These are phyloP conservation scores for Aphyosemion australe DNA, from an alignment of 2,113 vertebrate species.

Conservation along the genomic window DNA sequence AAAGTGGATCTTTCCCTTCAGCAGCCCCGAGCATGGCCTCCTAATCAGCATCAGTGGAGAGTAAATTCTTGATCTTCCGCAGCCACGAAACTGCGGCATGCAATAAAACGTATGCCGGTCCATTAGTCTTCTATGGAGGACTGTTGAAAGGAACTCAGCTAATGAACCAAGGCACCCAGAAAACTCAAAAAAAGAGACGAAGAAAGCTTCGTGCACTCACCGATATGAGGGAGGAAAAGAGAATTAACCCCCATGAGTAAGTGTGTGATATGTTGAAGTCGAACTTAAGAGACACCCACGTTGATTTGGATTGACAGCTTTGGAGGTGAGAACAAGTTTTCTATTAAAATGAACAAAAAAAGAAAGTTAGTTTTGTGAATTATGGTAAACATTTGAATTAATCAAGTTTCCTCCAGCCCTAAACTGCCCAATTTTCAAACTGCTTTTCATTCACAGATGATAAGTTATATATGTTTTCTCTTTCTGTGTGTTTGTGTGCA, in stretches of 20 bases:
- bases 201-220: conserved; percentile 7
- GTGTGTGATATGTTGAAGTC: conserved; percentile 38
- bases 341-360: conserved; percentile 15
- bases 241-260: not conserved
- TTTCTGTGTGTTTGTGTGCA: conserved; percentile 13
- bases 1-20: conserved; percentile 64
- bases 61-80: conserved; percentile 64
- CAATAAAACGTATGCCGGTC: conserved; percentile 69
- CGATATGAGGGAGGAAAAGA: conserved; percentile 8
- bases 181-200: conserved; percentile 2
- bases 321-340: conserved; percentile 19
- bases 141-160: conserved; percentile 65
- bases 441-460: conserved; percentile 40
- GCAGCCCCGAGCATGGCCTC: conserved; percentile 52
- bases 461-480: conserved; percentile 28
- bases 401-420: conserved; percentile 37
- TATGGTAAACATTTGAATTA: conserved; percentile 38
- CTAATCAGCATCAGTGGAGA: conserved; percentile 48
- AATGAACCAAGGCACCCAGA: conserved; percentile 66
- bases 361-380: not conserved
- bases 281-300: conserved; percentile 24
- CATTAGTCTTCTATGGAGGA: conserved; percentile 72
- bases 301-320: conserved; percentile 32
- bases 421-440: conserved; percentile 58
- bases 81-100: conserved; percentile 56